These are phyloP conservation scores for Asobara japonica DNA, from an alignment of 1,140 invertebrate species.

Conservation along the genomic window DNA sequence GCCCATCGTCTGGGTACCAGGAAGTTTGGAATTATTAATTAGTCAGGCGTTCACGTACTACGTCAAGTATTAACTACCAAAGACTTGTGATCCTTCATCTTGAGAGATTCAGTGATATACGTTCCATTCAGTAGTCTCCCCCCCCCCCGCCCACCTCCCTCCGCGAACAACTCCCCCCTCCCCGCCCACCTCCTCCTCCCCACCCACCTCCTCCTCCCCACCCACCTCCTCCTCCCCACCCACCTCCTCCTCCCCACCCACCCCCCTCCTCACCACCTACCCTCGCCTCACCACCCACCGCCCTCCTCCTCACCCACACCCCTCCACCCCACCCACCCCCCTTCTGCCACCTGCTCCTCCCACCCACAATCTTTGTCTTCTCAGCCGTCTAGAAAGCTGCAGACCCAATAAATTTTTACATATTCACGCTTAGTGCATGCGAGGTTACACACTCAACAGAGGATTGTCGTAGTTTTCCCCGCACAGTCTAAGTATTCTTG, in stretches of 20 bases:
- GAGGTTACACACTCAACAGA: background rate
- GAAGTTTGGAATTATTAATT: constrained; percentile 9
- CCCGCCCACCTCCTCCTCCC: no score
- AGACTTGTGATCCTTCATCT: background rate
- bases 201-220: no score
- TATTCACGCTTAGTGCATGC: background rate
- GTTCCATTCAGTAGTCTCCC: background rate
- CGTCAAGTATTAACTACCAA: background rate
- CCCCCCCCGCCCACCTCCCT: no score
- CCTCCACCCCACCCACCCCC: no score
- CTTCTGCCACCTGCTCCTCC: no score
- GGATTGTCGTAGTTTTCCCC: background rate
- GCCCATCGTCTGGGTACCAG: background rate
- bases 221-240: no score
- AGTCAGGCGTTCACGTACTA: background rate
- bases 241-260: no score
- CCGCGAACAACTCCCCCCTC: background rate
- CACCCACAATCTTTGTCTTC: background rate
- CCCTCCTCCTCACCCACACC: no score
- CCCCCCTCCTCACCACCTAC: no score
- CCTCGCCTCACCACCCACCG: no score
- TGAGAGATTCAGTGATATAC: background rate
- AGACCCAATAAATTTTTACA: background rate
- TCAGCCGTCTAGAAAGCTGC: background rate
- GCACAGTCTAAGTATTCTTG: background rate